Percentiles rank a stretch among this genome's conserved stretches.
Conservation (phyloP, 1,140 invertebrate species). For the Pseudomyrmex gracilis region DNA sequence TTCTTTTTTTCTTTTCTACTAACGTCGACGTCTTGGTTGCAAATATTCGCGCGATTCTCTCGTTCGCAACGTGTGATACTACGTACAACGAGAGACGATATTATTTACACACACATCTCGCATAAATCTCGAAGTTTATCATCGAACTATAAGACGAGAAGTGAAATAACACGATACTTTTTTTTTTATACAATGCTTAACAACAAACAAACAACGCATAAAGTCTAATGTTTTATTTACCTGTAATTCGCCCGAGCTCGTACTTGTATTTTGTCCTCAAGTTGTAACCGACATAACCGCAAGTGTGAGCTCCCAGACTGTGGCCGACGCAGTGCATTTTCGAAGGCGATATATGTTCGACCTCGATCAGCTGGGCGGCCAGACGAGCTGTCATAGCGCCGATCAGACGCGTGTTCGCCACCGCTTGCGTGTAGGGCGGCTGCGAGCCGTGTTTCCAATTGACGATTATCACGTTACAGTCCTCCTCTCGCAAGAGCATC, state of each 20-base stretch:
- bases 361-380: slow-evolving; percentile 84
- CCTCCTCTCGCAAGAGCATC: slow-evolving; percentile 88
- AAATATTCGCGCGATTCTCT: not conserved
- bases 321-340: slow-evolving; percentile 94
- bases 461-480: slow-evolving; percentile 91
- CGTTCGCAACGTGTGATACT: not conserved
- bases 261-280: slow-evolving; percentile 83
- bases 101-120: no score
- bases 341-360: slow-evolving; percentile 74
- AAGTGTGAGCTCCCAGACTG: slow-evolving; percentile 94
- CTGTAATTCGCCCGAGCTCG: slow-evolving; percentile 86
- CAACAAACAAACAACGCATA: not conserved
- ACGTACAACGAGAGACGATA: not conserved
- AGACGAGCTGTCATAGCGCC: slow-evolving; percentile 93
- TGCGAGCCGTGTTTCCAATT: slow-evolving; percentile 94
- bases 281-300: slow-evolving; percentile 92
- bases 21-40: not conserved
- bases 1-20: not conserved
- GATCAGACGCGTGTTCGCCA: slow-evolving; percentile 95
- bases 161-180: no score
- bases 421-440: slow-evolving; percentile 95
- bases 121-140: no score
- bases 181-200: no score
- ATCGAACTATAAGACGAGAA: no score
- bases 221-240: slow-evolving; percentile 77